Evolutionary conservation across 2,113 vertebrate species (phyloP).

Genomic region (Tringa solitaria): DNA sequence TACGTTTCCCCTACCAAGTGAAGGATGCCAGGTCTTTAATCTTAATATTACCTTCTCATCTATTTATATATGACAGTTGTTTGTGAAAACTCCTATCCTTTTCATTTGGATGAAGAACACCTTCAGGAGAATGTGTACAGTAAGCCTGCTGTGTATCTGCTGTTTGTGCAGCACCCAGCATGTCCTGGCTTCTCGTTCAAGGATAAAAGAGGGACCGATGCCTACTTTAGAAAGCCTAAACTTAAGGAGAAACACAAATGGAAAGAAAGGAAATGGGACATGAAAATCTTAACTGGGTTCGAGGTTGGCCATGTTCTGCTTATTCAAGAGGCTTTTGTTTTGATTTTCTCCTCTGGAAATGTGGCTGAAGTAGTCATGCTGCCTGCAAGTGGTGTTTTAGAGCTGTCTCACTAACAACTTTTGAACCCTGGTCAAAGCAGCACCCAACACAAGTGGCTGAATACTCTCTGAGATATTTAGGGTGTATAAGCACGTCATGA

Average conservation of each 20-base stretch:
- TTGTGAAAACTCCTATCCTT: background rate
- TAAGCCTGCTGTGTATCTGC: background rate
- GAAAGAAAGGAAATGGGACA: background rate
- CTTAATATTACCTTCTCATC: background rate
- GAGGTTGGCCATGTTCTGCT: background rate
- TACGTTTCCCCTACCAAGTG: background rate
- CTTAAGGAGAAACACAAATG: background rate
- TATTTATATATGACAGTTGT: background rate
- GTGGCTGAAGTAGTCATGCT: background rate
- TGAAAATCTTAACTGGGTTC: background rate
- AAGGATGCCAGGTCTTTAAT: background rate
- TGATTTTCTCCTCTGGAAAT: background rate
- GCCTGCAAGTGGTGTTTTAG: background rate
- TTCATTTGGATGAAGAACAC: background rate
- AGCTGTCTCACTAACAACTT: background rate
- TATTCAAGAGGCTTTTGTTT: background rate
- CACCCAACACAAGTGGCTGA: background rate
- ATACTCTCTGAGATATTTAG: background rate
- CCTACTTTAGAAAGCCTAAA: background rate
- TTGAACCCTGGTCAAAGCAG: background rate
- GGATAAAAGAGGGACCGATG: background rate
- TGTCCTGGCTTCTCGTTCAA: background rate
- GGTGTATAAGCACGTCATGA: rapidly evolving
- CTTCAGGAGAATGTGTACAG: background rate
- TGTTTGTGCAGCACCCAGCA: background rate